Evolutionary conservation across 2,888 invertebrate species (phyloP).

Genomic region (Dryocosmus kuriphilus): DNA sequence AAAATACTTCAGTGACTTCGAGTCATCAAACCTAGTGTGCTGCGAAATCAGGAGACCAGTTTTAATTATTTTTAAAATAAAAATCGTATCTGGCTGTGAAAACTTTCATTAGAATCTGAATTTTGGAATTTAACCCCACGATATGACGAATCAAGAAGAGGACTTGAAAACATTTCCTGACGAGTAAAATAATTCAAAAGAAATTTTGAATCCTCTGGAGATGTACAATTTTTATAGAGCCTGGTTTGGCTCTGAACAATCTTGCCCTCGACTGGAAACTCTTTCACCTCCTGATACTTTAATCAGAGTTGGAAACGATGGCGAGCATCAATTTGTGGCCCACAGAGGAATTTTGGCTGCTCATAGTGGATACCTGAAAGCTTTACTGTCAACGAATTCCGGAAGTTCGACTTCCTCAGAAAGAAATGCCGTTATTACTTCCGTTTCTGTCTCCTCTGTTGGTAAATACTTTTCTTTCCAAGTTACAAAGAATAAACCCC

Average conservation of each 20-base stretch:
- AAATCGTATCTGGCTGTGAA: neutral
- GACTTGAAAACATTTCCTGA: neutral
- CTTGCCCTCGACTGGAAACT: conserved; percentile 69
- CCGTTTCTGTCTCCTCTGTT: conserved; percentile 73
- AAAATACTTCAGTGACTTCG: neutral
- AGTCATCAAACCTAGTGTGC: neutral
- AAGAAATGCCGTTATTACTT: conserved; percentile 63
- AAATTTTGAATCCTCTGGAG: neutral
- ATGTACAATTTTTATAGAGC: conserved; percentile 78
- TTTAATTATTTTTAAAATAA: neutral
- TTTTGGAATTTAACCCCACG: too few species aligned
- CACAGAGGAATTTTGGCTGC: conserved; percentile 83
- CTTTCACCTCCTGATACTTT: conserved; percentile 81
- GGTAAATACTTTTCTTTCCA: conserved; percentile 65
- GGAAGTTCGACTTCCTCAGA: conserved; percentile 49
- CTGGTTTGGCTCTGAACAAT: conserved; percentile 73
- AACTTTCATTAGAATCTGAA: neutral
- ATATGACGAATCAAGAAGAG: neutral
- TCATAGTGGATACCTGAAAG: conserved; percentile 86
- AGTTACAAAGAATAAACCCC: too few species aligned
- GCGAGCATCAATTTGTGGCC: conserved; percentile 83
- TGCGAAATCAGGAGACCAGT: neutral
- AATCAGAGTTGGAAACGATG: conserved; percentile 82
- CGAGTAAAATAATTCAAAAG: too few species aligned
- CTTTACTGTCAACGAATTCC: conserved; percentile 78